phyloP scores from a whole-genome alignment of 2,797 vertebrate genomes.

The Chiloscyllium punctatum region DNA sequence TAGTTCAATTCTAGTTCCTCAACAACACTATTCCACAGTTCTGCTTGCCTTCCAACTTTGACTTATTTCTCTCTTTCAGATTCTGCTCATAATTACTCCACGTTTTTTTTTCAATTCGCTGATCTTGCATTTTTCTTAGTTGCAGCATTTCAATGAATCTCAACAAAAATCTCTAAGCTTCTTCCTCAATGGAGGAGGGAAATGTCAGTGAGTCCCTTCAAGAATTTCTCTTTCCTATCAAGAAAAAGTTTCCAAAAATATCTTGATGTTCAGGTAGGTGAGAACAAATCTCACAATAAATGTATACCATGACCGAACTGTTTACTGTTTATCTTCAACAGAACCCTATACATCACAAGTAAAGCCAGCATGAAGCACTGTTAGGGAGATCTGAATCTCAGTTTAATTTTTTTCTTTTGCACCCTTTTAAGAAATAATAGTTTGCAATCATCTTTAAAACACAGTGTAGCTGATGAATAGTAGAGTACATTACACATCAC shows the following conservation, averaged over 20 bases:
- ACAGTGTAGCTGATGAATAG: slow-evolving; percentile 15
- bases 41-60: background rate
- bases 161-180: background rate
- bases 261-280: background rate
- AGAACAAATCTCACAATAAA: background rate
- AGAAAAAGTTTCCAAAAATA: background rate
- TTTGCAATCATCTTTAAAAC: background rate
- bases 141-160: no score
- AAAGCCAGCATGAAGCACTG: background rate
- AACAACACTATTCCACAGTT: background rate
- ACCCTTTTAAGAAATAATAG: background rate
- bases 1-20: background rate
- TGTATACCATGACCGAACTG: background rate
- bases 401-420: background rate
- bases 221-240: background rate
- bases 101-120: background rate
- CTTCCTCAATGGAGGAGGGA: background rate
- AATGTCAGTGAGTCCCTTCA: background rate
- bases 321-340: background rate
- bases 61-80: no score
- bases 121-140: background rate
- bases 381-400: background rate
- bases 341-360: background rate
- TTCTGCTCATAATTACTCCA: background rate
- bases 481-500: background rate